Evolutionary conservation across 2,113 vertebrate species (phyloP), one percentile per base, ranked within the genome.

Genomic region (Stictonetta naevosa): DNA sequence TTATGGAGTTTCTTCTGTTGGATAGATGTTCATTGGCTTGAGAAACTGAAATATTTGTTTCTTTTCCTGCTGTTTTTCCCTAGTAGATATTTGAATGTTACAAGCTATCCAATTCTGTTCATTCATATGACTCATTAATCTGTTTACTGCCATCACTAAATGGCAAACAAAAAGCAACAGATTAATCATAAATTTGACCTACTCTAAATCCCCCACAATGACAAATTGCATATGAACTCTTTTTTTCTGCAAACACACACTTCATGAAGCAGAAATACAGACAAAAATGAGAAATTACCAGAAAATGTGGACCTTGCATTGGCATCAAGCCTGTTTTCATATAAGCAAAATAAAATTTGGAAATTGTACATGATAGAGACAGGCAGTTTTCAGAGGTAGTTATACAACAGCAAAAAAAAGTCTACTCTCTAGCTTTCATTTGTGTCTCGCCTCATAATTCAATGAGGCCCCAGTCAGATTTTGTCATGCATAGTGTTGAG

Each of bases 151-250:
- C 72, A 83, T 92, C 82, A 74, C 86, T 93, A 94, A 96, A 83
- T 77, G 78, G 79, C 80, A 90, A 94, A 82, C 76, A 86, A 83
- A 80, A 85, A 88, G 46, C 85, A 90, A 50, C 25, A 68, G 58
- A 79, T 96, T 92, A 92, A 93, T 92, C 82, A 92, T 79, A 55
- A 90, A 78, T 91, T 81, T 88, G 95, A 87, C 90, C 83, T 93
- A 81, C 87, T 86, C 20, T 78, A 92, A 91, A 88, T 94, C 64
- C 56, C 58, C 36, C 81, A 44, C 73, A 76, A 40, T 84, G 76
- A 92, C 89, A 90, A 92, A 85, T 40, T 80, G 20, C 60, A 62
- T 83, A 21, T 59, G 25, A 87, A 55, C 36, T 81, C 21, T 58
- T 79, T 64, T 55, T 18, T 26, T 4, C 58, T 63, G 5, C 36